Evolutionary conservation across 1,140 invertebrate species (phyloP).

Genomic region (Pachypsylla venusta): DNA sequence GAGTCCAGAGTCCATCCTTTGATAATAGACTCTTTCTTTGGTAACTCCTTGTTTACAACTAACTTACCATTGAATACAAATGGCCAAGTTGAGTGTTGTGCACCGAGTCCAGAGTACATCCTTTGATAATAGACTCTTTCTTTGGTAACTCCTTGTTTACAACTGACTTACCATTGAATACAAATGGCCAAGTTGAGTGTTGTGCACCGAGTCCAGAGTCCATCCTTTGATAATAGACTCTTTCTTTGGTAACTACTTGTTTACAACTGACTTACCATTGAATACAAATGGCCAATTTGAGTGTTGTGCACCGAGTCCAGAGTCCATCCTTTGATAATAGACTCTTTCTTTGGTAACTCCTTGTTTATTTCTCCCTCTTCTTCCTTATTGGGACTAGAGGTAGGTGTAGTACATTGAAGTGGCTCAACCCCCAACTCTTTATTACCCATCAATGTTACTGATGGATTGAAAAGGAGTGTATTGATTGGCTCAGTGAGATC

Average conservation of each 20-base stretch:
- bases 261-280: constrained; percentile 47
- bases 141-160: constrained; percentile 19
- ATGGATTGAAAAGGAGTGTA: no score
- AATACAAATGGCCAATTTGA: constrained; percentile 76
- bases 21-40: constrained; percentile 13
- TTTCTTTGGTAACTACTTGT: constrained; percentile 20
- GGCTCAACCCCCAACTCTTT: background rate
- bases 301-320: constrained; percentile 52
- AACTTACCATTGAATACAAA: constrained; percentile 68
- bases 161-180: constrained; percentile 59
- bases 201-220: constrained; percentile 54
- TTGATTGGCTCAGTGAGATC: constrained; percentile 5
- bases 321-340: constrained; percentile 52
- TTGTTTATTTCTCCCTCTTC: constrained; percentile 23
- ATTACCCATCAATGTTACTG: background rate
- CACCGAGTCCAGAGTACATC: constrained; percentile 60
- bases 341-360: constrained; percentile 20
- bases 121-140: constrained; percentile 30
- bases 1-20: constrained; percentile 63
- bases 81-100: constrained; percentile 71
- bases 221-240: constrained; percentile 42
- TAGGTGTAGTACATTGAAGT: constrained; percentile 20
- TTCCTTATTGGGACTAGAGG: constrained; percentile 29
- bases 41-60: constrained; percentile 19
- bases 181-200: constrained; percentile 73